Evolutionary conservation across 2,113 vertebrate genomes (phyloP), one percentile per base, ranked within the genome.

Genomic region (Felis chaus): DNA sequence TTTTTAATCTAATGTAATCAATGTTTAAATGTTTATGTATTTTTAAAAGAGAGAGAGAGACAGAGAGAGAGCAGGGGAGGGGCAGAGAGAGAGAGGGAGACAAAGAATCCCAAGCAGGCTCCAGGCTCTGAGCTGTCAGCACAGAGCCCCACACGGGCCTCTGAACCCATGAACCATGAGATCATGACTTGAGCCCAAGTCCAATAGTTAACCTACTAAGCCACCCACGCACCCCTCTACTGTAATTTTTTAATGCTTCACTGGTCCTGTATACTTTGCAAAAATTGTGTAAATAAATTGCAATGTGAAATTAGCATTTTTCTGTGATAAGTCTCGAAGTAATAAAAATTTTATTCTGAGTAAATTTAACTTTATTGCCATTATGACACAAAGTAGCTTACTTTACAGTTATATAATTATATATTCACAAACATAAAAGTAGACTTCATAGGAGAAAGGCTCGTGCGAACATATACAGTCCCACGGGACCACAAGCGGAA

Each of bases 1-100:
- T 83, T 95, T 81, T 78, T 45, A 95, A 83, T 76, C 11, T 87
- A 96, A 45, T 74, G 14, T 31, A 71, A 76, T 68, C n/a, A 61
- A 57, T 19, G 5, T 55, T 55, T 55, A 5, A 55, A 55, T 55
- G 55, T 55, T 57, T 57, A 21, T 57, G 21, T 61, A 25, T 61
- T 61, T 61, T 61, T 61, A 21, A 23, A 9, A 61, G 57, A 9
- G 21, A 61, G 21, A 61, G 5, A 57, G 2, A 57, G 55, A 57
- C 1, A 57, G 19, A 57, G 18, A 57, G 55, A 57, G 55, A 55
- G 55, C 18, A 55, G 18, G 53, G 53, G 53, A 55, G 53, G 53
- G 21, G 7, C 19, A 61, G 57, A 25, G 57, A 61, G 57, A 61
- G 57, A 61, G 21, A 23, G 53, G 16, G 21, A 61, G 50, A 50